phyloP scores from a whole-genome alignment of 1,140 invertebrate species.

The Zelostemma sp. region DNA sequence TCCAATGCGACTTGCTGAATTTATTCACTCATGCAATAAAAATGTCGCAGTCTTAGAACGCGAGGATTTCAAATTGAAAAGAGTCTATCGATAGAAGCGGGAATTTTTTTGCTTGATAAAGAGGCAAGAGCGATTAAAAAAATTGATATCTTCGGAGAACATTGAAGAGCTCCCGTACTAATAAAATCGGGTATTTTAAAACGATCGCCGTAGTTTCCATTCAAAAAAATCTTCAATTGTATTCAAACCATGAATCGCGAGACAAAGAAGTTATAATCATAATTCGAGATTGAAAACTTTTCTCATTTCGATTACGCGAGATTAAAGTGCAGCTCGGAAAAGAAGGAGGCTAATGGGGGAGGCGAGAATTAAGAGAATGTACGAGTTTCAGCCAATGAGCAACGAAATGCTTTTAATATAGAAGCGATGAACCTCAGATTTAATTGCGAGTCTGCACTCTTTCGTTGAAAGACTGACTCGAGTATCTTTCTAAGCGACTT shows the following conservation, averaged over 20 bases:
- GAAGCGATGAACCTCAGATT: constrained; percentile 37
- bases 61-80: neutral
- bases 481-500: constrained; percentile 41
- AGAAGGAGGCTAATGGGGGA: neutral
- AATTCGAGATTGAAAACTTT: constrained; percentile 50
- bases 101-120: no score
- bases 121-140: no score
- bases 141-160: neutral
- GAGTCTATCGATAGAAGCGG: neutral
- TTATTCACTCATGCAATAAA: neutral
- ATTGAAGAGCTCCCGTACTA: constrained; percentile 1
- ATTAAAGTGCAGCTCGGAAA: constrained; percentile 45
- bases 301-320: constrained; percentile 46
- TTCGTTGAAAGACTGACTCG: constrained; percentile 23
- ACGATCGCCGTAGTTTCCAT: constrained; percentile 1
- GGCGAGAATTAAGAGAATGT: constrained; percentile 16
- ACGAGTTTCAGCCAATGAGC: constrained; percentile 39
- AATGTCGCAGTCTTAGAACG: neutral
- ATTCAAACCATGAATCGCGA: constrained; percentile 16
- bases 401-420: constrained; percentile 40
- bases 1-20: neutral
- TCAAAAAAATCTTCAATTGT: constrained; percentile 17
- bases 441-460: constrained; percentile 36
- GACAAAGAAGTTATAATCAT: constrained; percentile 48
- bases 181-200: neutral